A percentile compares a stretch with the other conserved stretches of the same genome.
Conservation (phyloP, 2,888 invertebrate genomes). For the Clunio marinus region DNA sequence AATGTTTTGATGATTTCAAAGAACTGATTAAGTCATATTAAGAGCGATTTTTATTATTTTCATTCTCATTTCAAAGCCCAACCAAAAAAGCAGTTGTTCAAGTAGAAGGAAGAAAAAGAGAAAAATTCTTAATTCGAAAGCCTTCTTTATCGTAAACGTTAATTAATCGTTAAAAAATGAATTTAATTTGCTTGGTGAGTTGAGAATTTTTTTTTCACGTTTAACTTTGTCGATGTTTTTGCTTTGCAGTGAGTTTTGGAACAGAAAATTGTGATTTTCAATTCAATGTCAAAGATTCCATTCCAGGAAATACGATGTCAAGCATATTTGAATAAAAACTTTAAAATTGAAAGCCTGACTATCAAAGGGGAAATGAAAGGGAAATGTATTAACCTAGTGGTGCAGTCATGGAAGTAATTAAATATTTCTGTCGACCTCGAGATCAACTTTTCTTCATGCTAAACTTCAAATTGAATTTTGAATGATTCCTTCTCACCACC, state of each 20-base stretch:
- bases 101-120: background rate
- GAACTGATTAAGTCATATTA: constrained; percentile 39
- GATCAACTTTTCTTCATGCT: background rate
- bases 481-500: background rate
- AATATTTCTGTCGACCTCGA: background rate
- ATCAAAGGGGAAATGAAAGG: constrained; percentile 7
- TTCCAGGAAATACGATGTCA: constrained; percentile 38
- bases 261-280: constrained; percentile 22
- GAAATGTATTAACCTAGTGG: constrained; percentile 21
- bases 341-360: background rate
- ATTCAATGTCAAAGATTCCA: constrained; percentile 29
- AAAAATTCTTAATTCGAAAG: constrained; percentile 20
- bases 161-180: constrained; percentile 35
- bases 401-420: background rate
- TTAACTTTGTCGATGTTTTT: background rate
- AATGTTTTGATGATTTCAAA: constrained; percentile 35
- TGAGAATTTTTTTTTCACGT: too few relatives aligned
- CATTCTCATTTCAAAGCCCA: constrained; percentile 17
- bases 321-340: constrained; percentile 15
- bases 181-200: too few relatives aligned
- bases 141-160: constrained; percentile 22
- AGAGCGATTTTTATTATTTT: constrained; percentile 38
- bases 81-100: background rate
- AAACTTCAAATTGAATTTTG: background rate
- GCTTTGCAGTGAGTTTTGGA: background rate